These are phyloP conservation scores for Tinea pellionella DNA, from an alignment of 2,888 invertebrate genomes.

Conservation along the genomic window DNA sequence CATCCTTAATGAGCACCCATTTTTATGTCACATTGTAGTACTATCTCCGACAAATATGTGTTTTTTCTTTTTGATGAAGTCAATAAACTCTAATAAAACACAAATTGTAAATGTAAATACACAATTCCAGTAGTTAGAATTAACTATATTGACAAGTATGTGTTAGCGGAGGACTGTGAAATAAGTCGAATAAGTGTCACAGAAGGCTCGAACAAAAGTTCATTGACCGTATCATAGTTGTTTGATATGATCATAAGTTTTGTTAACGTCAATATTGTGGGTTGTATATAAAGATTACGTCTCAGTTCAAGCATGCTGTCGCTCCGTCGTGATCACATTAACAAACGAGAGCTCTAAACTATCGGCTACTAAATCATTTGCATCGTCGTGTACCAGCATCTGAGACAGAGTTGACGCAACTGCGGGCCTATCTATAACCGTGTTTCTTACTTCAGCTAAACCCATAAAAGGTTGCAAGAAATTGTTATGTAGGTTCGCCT, in stretches of 20 bases:
- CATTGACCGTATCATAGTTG: neutral
- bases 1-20: conserved; percentile 11
- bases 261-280: conserved; percentile 5
- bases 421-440: conserved; percentile 1
- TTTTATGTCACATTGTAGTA: neutral
- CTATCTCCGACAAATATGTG: too few species aligned
- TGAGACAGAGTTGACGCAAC: conserved; percentile 11
- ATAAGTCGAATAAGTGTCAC: neutral
- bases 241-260: neutral
- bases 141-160: neutral
- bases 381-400: conserved; percentile 13
- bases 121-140: neutral
- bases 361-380: conserved; percentile 13
- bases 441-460: conserved; percentile 5
- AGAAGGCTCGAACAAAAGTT: neutral
- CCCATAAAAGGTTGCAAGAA: conserved; percentile 14
- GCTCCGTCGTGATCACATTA: conserved; percentile 11
- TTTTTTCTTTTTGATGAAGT: neutral
- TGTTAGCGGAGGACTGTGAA: neutral
- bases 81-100: neutral
- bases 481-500: conserved; percentile 13
- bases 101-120: neutral
- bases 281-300: neutral
- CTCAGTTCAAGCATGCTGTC: conserved; percentile 2
- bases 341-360: conserved; percentile 11